A percentile compares a stretch with the other conserved stretches of the same genome.
phyloP scores from a whole-genome alignment of 2,888 invertebrate genomes.

The Lasioglossum malachurum region DNA sequence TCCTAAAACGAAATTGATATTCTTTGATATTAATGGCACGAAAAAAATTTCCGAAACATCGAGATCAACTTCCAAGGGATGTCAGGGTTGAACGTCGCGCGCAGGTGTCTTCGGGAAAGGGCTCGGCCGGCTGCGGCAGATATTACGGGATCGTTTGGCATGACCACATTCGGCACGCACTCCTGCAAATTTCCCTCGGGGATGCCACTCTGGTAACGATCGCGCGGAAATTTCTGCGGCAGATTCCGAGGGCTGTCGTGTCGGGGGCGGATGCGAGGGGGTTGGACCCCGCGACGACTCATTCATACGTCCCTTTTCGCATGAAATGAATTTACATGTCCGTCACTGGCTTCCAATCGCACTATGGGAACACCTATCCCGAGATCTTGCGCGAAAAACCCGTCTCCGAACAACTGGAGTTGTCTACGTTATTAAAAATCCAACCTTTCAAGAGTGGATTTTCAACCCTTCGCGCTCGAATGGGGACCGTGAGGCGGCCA shows the following conservation, averaged over 20 bases:
- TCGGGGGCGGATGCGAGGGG: constrained; percentile 28
- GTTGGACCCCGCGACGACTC: constrained; percentile 38
- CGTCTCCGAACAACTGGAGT: neutral
- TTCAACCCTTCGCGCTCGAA: neutral
- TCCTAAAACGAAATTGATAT: too few species aligned
- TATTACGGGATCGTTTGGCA: constrained; percentile 67
- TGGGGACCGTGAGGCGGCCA: too few species aligned
- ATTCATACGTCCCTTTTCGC: constrained; percentile 48
- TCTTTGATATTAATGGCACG: too few species aligned
- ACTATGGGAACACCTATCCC: neutral
- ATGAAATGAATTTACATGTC: constrained; percentile 42
- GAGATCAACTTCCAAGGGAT: neutral
- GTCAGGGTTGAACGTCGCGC: constrained; percentile 9
- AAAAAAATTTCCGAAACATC: neutral
- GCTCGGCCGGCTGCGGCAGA: constrained; percentile 50
- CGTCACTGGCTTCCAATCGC: constrained; percentile 38
- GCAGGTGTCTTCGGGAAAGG: constrained; percentile 34
- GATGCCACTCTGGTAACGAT: constrained; percentile 65
- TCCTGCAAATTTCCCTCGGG: constrained; percentile 72
- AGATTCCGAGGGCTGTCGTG: constrained; percentile 43
- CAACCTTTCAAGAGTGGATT: neutral
- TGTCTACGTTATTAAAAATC: neutral
- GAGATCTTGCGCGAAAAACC: neutral
- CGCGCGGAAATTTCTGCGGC: constrained; percentile 67
- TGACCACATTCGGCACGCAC: constrained; percentile 73